Evolutionary conservation across 2,888 invertebrate genomes (phyloP).

Genomic region (Silvanus unidentatus): DNA sequence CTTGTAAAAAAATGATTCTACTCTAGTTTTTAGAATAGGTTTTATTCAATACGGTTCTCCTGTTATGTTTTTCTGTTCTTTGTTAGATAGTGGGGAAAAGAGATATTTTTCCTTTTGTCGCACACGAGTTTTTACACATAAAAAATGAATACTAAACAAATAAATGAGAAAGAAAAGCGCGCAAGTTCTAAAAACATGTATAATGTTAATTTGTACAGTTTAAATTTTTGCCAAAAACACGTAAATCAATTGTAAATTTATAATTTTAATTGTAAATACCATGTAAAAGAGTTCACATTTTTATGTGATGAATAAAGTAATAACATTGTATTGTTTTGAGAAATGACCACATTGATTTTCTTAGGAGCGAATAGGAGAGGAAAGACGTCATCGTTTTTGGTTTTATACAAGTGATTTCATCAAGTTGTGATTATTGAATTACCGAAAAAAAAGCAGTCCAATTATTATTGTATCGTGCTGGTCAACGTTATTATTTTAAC

Average conservation of each 20-base stretch:
- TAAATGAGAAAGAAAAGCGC: conserved; percentile 19
- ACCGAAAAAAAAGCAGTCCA: too few species aligned
- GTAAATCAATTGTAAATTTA: conserved; percentile 20
- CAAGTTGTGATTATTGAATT: too few species aligned
- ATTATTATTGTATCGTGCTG: not conserved
- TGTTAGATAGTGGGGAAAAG: too few species aligned
- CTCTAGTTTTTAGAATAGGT: too few species aligned
- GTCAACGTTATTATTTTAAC: conserved; percentile 8
- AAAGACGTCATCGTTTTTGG: too few species aligned
- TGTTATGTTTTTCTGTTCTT: too few species aligned
- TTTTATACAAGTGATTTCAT: too few species aligned
- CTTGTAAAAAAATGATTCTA: too few species aligned
- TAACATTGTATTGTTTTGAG: conserved; percentile 24
- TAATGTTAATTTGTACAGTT: conserved; percentile 2
- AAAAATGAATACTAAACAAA: not conserved
- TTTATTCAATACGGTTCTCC: too few species aligned
- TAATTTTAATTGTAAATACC: too few species aligned
- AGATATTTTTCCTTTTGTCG: not conserved
- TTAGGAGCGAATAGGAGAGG: too few species aligned
- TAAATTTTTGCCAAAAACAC: conserved; percentile 23
- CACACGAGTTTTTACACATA: not conserved
- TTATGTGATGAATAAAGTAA: conserved; percentile 29
- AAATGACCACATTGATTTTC: conserved; percentile 6
- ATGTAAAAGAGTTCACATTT: conserved; percentile 28
- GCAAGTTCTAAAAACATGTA: conserved; percentile 23